phyloP scores from a whole-genome alignment of 2,113 vertebrate species.

The Cisticola juncidis region DNA sequence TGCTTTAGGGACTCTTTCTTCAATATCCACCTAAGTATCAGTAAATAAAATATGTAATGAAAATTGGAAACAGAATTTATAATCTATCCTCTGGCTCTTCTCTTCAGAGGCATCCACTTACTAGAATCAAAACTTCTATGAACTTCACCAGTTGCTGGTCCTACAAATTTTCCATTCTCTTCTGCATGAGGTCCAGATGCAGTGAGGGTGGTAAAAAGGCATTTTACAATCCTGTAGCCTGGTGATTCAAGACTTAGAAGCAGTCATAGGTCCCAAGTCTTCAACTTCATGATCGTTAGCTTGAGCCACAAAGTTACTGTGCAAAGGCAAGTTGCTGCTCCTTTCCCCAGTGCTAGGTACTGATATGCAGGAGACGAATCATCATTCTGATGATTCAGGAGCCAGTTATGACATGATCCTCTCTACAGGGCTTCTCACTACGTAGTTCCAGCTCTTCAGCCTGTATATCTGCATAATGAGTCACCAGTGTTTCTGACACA shows the following conservation, averaged over 20 bases:
- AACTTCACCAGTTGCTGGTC: background rate
- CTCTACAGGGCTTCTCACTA: background rate
- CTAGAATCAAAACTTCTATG: background rate
- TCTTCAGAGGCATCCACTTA: background rate
- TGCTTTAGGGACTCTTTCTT: background rate
- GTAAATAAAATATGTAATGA: background rate
- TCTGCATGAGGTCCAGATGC: background rate
- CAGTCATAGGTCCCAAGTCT: background rate
- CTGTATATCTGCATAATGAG: background rate
- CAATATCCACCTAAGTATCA: background rate
- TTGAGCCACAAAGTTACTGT: background rate
- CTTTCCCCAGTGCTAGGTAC: background rate
- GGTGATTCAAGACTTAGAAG: background rate
- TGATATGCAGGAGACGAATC: background rate
- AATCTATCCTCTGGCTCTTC: background rate
- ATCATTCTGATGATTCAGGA: background rate
- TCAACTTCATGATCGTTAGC: background rate
- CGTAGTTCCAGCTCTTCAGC: background rate
- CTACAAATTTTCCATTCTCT: background rate
- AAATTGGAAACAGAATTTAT: background rate
- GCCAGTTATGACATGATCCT: background rate
- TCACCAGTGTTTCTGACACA: background rate
- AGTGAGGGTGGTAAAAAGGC: background rate
- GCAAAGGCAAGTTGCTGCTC: background rate
- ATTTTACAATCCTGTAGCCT: background rate